phyloP scores from a whole-genome alignment of 1,140 invertebrate genomes.

The Tetramorium alpestre region DNA sequence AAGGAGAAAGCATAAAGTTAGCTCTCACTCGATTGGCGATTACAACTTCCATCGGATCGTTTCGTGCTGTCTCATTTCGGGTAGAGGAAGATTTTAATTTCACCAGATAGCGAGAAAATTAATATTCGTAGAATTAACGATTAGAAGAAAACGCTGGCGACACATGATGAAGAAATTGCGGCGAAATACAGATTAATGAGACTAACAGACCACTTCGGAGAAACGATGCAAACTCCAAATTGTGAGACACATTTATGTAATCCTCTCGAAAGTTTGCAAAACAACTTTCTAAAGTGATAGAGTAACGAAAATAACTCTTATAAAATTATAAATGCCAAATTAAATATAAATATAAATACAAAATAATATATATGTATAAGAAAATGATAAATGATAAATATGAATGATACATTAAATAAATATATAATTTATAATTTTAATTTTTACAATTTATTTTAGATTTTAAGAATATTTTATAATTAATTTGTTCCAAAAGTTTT shows the following conservation, averaged over 20 bases:
- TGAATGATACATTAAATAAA: background rate
- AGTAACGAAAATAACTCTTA: slow-evolving; percentile 14
- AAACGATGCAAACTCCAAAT: slow-evolving; percentile 31
- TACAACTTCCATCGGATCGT: slow-evolving; percentile 39
- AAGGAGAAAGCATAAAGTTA: slow-evolving; percentile 13
- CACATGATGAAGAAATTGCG: background rate
- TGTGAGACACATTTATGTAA: slow-evolving; percentile 39
- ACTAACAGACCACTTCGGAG: slow-evolving; percentile 17
- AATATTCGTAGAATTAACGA: slow-evolving; percentile 1
- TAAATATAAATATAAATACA: background rate
- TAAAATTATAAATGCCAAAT: background rate
- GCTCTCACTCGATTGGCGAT: slow-evolving; percentile 20
- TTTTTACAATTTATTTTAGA: background rate
- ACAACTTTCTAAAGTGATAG: slow-evolving; percentile 44
- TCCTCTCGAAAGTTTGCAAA: slow-evolving; percentile 19
- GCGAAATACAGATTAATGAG: background rate
- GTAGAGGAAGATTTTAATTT: background rate
- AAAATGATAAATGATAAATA: background rate
- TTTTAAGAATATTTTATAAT: background rate
- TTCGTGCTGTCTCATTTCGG: slow-evolving; percentile 16
- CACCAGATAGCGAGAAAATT: slow-evolving; percentile 11
- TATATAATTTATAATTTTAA: background rate
- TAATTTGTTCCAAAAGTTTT: background rate
- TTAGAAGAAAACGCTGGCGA: background rate
- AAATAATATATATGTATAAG: background rate